These are phyloP conservation scores for Hirudinaria manillensis DNA, from an alignment of 2,888 invertebrate genomes.

Conservation along the genomic window DNA sequence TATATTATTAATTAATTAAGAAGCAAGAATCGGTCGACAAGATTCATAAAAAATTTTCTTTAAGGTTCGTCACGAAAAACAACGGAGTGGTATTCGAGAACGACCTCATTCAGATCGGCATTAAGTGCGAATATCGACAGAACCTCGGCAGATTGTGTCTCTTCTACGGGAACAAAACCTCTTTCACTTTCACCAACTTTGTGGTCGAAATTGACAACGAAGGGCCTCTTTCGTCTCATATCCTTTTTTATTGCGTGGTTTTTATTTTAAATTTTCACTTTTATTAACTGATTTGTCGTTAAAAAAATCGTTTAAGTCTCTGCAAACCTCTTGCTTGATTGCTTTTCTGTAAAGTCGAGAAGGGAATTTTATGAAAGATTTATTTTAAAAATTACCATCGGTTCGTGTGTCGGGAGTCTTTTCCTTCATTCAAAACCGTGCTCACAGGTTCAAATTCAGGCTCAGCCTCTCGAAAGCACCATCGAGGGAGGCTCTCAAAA, in stretches of 20 bases:
- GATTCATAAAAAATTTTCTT: background rate
- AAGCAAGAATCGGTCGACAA: background rate
- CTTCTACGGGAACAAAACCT: slow-evolving; percentile 87
- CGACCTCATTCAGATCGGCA: slow-evolving; percentile 86
- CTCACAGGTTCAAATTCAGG: slow-evolving; percentile 67
- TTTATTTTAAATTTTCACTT: no score
- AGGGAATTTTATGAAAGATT: no score
- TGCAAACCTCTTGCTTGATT: background rate
- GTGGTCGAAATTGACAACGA: slow-evolving; percentile 17
- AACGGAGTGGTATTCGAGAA: slow-evolving; percentile 98
- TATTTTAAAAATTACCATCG: no score
- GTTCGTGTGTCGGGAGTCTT: no score
- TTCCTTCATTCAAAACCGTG: slow-evolving; percentile 25
- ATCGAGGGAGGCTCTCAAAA: slow-evolving; percentile 85
- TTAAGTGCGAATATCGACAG: slow-evolving; percentile 91
- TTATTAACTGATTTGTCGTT: background rate
- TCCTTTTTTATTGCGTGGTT: slow-evolving; percentile 51
- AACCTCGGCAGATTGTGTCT: slow-evolving; percentile 90
- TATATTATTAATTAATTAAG: background rate
- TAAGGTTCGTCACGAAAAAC: slow-evolving; percentile 64
- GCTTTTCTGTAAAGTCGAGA: no score
- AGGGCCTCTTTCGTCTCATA: slow-evolving; percentile 66
- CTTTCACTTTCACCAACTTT: slow-evolving; percentile 26
- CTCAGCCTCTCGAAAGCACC: slow-evolving; percentile 85
- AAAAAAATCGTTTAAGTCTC: background rate